Percentiles rank a stretch among this genome's conserved stretches.
These are phyloP conservation scores for Ooceraea biroi DNA, from an alignment of 1,140 invertebrate species.

Conservation along the genomic window DNA sequence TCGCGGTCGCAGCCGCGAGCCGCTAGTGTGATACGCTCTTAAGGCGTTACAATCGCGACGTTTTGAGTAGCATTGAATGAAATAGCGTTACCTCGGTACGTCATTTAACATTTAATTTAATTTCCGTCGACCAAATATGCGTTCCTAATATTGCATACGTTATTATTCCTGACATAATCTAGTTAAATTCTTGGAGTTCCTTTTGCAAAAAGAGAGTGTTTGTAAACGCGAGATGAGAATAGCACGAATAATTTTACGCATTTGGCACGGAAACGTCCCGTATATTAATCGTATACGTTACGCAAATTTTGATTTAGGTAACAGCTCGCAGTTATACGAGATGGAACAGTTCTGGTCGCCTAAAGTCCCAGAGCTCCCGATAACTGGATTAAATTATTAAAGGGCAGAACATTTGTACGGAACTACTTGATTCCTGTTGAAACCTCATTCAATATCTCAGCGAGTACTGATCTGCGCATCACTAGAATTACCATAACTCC, in stretches of 20 bases:
- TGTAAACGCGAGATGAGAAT: not conserved
- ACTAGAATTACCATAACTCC: slow-evolving; percentile 52
- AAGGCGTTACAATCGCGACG: too few relatives aligned
- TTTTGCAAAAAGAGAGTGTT: too few relatives aligned
- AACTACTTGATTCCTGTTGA: slow-evolving; percentile 60
- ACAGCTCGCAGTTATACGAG: not conserved
- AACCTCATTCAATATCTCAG: slow-evolving; percentile 56
- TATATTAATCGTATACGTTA: slow-evolving; percentile 7
- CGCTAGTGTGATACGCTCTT: too few relatives aligned
- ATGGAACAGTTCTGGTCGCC: slow-evolving; percentile 1
- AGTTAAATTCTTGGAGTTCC: too few relatives aligned
- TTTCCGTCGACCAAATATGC: too few relatives aligned
- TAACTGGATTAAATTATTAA: slow-evolving; percentile 60
- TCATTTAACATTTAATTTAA: too few relatives aligned
- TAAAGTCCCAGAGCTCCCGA: slow-evolving; percentile 22
- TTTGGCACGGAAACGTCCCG: not conserved
- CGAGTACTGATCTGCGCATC: slow-evolving; percentile 57
- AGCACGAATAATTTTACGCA: not conserved
- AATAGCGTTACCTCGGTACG: too few relatives aligned
- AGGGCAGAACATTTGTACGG: slow-evolving; percentile 52
- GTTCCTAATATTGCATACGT: too few relatives aligned
- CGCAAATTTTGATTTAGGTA: slow-evolving; percentile 29
- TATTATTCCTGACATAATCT: too few relatives aligned
- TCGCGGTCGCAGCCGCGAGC: too few relatives aligned
- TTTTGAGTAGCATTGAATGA: too few relatives aligned